Conservation (phyloP, 64 coral and sea anemone species). For the Pocillopora damicornis region DNA sequence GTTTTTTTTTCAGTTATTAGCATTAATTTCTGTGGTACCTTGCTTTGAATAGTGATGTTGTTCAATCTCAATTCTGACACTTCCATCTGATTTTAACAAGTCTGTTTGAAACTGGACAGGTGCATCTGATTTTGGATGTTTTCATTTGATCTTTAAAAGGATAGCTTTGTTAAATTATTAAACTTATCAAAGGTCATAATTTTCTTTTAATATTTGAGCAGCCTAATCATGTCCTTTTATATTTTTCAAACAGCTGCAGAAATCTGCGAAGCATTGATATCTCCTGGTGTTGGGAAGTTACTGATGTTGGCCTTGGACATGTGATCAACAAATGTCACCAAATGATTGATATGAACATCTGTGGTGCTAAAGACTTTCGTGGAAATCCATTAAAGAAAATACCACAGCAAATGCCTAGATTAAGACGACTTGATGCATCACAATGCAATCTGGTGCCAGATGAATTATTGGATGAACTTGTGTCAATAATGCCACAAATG, state of each 20-base stretch:
- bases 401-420: conserved; percentile 39
- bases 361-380: conserved; percentile 56
- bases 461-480: conserved; percentile 72
- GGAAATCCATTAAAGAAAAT: conserved; percentile 63
- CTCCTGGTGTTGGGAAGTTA: conserved; percentile 93
- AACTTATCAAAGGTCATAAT: too few species aligned
- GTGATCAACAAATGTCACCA: conserved; percentile 50
- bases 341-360: conserved; percentile 56
- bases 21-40: too few species aligned
- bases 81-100: too few species aligned
- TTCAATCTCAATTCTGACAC: too few species aligned
- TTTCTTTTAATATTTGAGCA: too few species aligned
- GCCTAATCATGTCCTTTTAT: not conserved
- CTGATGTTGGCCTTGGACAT: conserved; percentile 64
- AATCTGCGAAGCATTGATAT: conserved; percentile 73
- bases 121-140: too few species aligned
- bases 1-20: too few species aligned
- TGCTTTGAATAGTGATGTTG: too few species aligned
- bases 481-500: conserved; percentile 42
- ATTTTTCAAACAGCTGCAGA: conserved; percentile 65
- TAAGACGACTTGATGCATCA: conserved; percentile 71
- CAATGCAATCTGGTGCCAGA: conserved; percentile 88
- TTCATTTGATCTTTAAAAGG: too few species aligned
- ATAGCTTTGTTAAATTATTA: too few species aligned
- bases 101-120: too few species aligned